Evolutionary conservation across 2,113 vertebrate genomes (phyloP), one percentile per base, ranked within the genome.

Genomic region (Oceanites oceanicus): DNA sequence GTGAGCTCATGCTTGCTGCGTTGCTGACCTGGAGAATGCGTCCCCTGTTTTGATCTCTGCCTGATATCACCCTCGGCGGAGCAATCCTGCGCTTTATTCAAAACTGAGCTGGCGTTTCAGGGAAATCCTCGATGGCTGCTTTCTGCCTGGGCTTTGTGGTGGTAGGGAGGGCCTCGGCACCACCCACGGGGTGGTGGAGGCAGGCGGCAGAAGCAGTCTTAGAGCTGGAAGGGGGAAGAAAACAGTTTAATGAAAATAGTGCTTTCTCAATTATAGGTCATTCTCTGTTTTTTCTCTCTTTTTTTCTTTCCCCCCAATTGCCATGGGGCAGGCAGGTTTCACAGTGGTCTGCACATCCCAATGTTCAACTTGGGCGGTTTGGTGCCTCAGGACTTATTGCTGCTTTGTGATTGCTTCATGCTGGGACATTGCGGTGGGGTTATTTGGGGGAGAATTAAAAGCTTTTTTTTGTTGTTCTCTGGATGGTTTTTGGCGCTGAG

Each of bases 231-330:
- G 12, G 29, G 19, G 16, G 20, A 58, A 34, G 32, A 36, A 65
- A 61, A n/a, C 8, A 19, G 30, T 18, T 34, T 32, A 27, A 38
- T 32, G 15, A 52, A 27, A 86, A 55, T 47, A 52, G 66, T 18
- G 2, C 8, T 52, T 47, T 61, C 22, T 66, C 19, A 63, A 63
- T 79, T n/a, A 18, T 2, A 63, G 26, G 11, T 45, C 2, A 20
- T 66, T 16, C 15, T 26, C 13, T 59, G 22, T 25, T 45, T 40
- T 78, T 29, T 15, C 18, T 30, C 27, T 56, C 12, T 49, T 15
- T 3, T 15, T 20, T 7, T 3, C 4, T 5, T 25, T 4, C 12
- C 3, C 21, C 13, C 2, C 0, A 2, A 3, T 5, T 1, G 11
- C 59, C 45, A 26, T 58, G 52, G 72, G 17, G 40, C 2, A 3